Conservation (phyloP, 2,888 invertebrate genomes). For the Shargacucullia verbasci region DNA sequence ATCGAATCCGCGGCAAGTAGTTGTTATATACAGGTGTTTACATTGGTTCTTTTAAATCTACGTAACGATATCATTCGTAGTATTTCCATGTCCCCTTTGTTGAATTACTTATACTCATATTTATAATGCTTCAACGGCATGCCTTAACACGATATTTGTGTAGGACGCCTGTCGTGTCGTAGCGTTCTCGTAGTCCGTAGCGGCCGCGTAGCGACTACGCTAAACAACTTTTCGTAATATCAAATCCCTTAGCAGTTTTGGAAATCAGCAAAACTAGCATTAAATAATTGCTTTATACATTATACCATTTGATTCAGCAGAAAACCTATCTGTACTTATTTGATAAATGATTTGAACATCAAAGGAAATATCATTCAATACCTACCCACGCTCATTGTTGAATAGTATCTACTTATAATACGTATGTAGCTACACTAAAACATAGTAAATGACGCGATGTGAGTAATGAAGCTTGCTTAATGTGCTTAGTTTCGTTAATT, state of each 20-base stretch:
- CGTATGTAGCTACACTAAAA: not conserved
- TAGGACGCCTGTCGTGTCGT: too few species aligned
- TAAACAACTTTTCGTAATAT: not conserved
- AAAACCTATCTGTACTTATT: slow-evolving; percentile 24
- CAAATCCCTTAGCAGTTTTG: slow-evolving; percentile 35
- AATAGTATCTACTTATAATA: not conserved
- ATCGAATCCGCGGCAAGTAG: too few species aligned
- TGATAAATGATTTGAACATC: slow-evolving; percentile 42
- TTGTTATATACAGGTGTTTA: too few species aligned
- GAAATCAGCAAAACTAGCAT: slow-evolving; percentile 17
- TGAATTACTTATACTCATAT: too few species aligned
- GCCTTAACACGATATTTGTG: too few species aligned
- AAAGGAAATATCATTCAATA: slow-evolving; percentile 30
- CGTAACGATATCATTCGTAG: too few species aligned
- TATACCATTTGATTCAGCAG: slow-evolving; percentile 38
- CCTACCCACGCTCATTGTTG: slow-evolving; percentile 20
- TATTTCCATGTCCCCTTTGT: too few species aligned
- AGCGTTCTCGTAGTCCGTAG: too few species aligned
- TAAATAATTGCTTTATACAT: slow-evolving; percentile 30
- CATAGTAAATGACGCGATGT: slow-evolving; percentile 24
- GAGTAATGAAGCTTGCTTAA: slow-evolving; percentile 25
- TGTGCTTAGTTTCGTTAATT: slow-evolving; percentile 27
- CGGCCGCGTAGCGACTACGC: too few species aligned
- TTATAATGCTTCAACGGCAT: too few species aligned
- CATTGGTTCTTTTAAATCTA: too few species aligned